Conservation (phyloP, 2,113 vertebrate genomes). For the Zootoca vivipara region DNA sequence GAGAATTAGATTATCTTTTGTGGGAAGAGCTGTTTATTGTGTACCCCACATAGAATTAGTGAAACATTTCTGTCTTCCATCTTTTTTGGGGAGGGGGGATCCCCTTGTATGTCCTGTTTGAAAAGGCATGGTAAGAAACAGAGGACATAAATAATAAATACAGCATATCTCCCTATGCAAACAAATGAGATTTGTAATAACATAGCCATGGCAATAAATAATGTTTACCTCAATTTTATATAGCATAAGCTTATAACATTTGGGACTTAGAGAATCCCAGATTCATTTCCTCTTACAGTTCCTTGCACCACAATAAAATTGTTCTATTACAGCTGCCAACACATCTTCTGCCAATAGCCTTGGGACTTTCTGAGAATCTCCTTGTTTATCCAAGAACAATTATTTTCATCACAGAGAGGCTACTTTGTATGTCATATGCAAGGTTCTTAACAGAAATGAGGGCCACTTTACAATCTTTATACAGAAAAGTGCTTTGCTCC, state of each 20-base stretch:
- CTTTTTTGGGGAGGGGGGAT: too few species aligned
- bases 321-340: background rate
- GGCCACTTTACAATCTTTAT: background rate
- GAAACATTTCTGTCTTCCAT: background rate
- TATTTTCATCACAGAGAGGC: background rate
- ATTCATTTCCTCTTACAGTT: background rate
- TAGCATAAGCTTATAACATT: background rate
- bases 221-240: background rate
- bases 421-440: background rate
- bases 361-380: background rate
- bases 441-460: background rate
- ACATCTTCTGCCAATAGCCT: background rate
- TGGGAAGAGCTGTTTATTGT: background rate
- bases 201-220: background rate
- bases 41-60: background rate
- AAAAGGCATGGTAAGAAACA: background rate
- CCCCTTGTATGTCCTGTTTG: background rate
- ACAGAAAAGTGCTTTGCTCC: background rate
- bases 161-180: background rate
- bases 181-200: slow-evolving; percentile 4
- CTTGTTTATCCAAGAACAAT: background rate
- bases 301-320: background rate
- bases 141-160: background rate
- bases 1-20: background rate
- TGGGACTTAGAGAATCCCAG: background rate